Evolutionary conservation across 1,140 invertebrate species (phyloP).

Genomic region (Scaptodrosophila lebanonensis): DNA sequence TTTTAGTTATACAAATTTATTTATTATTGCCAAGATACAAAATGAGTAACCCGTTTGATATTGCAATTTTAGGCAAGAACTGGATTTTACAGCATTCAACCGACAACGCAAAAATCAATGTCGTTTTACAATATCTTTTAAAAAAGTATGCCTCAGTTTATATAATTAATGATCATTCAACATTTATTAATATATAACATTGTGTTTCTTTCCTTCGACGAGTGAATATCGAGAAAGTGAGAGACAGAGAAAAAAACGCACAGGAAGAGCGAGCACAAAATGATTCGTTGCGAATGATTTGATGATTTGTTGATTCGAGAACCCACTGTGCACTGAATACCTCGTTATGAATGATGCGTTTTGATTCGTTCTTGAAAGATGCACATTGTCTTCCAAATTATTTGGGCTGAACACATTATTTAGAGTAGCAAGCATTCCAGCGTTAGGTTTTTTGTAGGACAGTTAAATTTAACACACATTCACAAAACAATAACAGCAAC

Average conservation of each 20-base stretch:
- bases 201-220: slow-evolving; percentile 69
- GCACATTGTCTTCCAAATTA: background rate
- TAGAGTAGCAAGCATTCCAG: too few species aligned
- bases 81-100: slow-evolving; percentile 94
- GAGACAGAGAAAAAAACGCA: slow-evolving; percentile 18
- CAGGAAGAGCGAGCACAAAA: slow-evolving; percentile 23
- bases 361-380: too few species aligned
- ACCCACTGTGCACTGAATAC: too few species aligned
- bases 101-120: slow-evolving; percentile 85
- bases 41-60: slow-evolving; percentile 76
- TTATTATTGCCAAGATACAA: slow-evolving; percentile 41
- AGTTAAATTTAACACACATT: slow-evolving; percentile 4
- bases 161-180: slow-evolving; percentile 62
- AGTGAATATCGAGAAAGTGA: slow-evolving; percentile 31
- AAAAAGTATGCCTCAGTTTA: slow-evolving; percentile 82
- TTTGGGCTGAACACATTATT: too few species aligned
- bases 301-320: slow-evolving; percentile 55
- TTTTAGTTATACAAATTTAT: slow-evolving; percentile 36
- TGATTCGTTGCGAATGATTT: slow-evolving; percentile 29
- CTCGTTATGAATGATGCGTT: too few species aligned
- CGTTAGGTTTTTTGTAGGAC: too few species aligned
- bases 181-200: slow-evolving; percentile 67
- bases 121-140: slow-evolving; percentile 90
- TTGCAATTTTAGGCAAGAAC: slow-evolving; percentile 84
- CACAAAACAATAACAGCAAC: background rate